Percentiles rank a stretch among this genome's conserved stretches.
Conservation (phyloP, 2,113 vertebrate species). For the Silurus meridionalis region DNA sequence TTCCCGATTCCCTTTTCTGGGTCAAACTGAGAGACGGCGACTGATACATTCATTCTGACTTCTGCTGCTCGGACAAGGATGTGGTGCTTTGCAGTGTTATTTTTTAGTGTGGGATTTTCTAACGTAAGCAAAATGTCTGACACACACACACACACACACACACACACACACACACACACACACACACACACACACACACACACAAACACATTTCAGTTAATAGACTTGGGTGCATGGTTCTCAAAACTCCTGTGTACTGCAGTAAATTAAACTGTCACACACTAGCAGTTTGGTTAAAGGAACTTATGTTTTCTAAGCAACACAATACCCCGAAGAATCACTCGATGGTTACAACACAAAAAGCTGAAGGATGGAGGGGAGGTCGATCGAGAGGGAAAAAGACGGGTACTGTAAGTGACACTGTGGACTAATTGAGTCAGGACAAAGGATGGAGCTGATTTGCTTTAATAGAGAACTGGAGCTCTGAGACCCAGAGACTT, state of each 20-base stretch:
- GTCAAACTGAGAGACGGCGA: not conserved
- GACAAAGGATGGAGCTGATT: conserved; percentile 33
- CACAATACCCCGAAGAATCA: conserved; percentile 52
- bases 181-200: conserved; percentile 18
- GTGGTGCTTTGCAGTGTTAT: conserved; percentile 12
- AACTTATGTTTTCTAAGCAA: conserved; percentile 43
- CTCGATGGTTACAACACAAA: conserved; percentile 42
- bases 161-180: not conserved
- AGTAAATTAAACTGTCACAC: conserved; percentile 54
- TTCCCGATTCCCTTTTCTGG: conserved; percentile 20
- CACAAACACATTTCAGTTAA: not conserved
- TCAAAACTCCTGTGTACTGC: conserved; percentile 30
- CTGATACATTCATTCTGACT: not conserved
- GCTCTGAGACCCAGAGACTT: conserved; percentile 38
- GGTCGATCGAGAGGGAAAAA: not conserved
- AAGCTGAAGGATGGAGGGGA: conserved; percentile 8
- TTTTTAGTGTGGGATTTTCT: conserved; percentile 4
- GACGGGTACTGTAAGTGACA: conserved; percentile 18
- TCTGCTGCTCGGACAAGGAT: conserved; percentile 1
- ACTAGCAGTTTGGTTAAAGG: conserved; percentile 38
- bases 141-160: conserved; percentile 34
- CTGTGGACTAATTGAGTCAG: conserved; percentile 16
- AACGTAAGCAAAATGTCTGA: conserved; percentile 21
- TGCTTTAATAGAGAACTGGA: conserved; percentile 42
- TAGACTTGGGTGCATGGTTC: conserved; percentile 2